Percentiles rank a stretch among this genome's conserved stretches.
These are phyloP conservation scores for Cyanistes caeruleus DNA, from an alignment of 2,113 vertebrate species.

Conservation along the genomic window DNA sequence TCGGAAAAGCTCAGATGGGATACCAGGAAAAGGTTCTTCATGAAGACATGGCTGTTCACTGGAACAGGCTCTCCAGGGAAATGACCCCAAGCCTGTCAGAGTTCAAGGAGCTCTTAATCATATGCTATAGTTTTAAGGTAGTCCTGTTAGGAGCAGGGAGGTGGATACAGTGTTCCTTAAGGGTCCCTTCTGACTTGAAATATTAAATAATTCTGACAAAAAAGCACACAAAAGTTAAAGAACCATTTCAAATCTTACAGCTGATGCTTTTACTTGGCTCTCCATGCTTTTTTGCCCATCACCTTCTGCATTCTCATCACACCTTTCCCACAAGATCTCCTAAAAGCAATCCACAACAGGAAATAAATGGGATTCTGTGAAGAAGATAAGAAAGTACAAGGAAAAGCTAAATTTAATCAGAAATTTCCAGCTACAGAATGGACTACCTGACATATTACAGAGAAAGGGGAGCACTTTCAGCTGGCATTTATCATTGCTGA, in stretches of 20 bases:
- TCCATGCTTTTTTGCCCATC: not conserved
- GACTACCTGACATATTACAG: not conserved
- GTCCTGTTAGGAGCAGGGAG: not conserved
- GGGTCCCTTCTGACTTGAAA: not conserved
- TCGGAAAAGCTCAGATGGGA: not conserved
- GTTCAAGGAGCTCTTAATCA: not conserved
- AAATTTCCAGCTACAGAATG: not conserved
- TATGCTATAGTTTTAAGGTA: not conserved
- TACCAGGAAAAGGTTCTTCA: not conserved
- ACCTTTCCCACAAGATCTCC: not conserved
- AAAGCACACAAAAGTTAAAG: not conserved
- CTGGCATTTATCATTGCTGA: not conserved
- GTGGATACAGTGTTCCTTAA: not conserved
- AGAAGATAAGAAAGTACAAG: not conserved
- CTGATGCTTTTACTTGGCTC: not conserved
- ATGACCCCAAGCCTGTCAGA: not conserved
- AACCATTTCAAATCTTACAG: not conserved
- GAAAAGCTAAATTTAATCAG: not conserved
- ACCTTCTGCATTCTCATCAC: accelerated
- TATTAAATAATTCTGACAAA: not conserved
- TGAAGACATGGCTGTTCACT: not conserved
- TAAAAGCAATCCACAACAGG: not conserved
- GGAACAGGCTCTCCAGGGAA: not conserved
- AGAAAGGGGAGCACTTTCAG: not conserved
- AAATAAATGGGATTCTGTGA: not conserved